These are phyloP conservation scores for Parambassis ranga DNA, from an alignment of 2,797 vertebrate species.

Conservation along the genomic window DNA sequence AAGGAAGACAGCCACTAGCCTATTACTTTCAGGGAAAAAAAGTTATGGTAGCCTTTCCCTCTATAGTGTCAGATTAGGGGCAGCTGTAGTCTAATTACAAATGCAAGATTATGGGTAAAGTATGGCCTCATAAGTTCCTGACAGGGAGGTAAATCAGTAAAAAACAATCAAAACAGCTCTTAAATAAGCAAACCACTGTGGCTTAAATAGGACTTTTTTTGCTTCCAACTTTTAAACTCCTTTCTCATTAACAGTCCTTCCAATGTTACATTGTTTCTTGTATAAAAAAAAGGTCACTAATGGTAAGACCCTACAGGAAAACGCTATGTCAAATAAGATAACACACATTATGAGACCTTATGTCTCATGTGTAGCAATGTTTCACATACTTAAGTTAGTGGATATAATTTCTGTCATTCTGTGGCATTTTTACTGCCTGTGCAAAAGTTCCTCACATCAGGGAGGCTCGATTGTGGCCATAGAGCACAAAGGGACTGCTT, in stretches of 20 bases:
- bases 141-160: neutral
- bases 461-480: neutral
- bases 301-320: no score
- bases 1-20: slow-evolving; percentile 40
- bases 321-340: no score
- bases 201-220: no score
- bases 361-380: no score
- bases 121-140: slow-evolving; percentile 30
- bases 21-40: slow-evolving; percentile 38
- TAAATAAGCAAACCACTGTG: no score
- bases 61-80: slow-evolving; percentile 39
- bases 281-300: no score
- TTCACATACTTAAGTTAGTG: neutral
- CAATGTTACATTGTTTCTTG: no score
- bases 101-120: slow-evolving; percentile 37
- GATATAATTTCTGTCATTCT: neutral
- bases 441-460: neutral
- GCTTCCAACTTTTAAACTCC: no score
- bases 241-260: no score
- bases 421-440: neutral
- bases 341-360: no score
- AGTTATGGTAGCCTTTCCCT: slow-evolving; percentile 31
- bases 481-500: slow-evolving; percentile 5
- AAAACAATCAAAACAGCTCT: neutral
- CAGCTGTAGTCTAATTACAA: slow-evolving; percentile 52